Evolutionary conservation across 1,140 invertebrate species (phyloP), one percentile per base, ranked within the genome.

Genomic region (Heliothis subflexa): DNA sequence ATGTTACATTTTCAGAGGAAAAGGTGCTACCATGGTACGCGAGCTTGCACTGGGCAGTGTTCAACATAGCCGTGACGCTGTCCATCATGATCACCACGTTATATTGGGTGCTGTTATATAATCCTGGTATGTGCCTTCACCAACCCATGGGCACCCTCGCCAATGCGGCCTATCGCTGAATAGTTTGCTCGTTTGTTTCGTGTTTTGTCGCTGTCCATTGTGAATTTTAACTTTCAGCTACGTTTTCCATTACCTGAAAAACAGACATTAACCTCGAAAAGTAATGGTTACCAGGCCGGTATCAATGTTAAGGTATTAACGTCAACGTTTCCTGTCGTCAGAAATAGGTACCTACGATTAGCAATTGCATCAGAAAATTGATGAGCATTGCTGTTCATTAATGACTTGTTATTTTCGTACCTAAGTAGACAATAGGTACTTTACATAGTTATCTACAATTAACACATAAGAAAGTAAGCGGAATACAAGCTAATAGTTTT

Each of bases 111-210:
- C 81, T 96, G 2, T 94, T 97, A 0, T 96, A 90, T 70, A 70
- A 86, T 52, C 83, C 88, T 68, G 89, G 92, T 92, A 70, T 12
- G 25, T n/a, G n/a, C n/a, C n/a, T n/a, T n/a, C 13, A 99, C 99
- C 81, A 99, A 96, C 0, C 99, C 99, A 95, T 99, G 99, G 12
- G 99, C 99, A 11, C 99, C 99, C 96, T 99, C 98, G 1, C 99
- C 99, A 78, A 99, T 98, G 82, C 97, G 96, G 49, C 98, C 98
- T 3, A 97, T 93, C 52, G 99, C 96, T 10, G 94, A 91, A 81
- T 95, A 95, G 59, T 88, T 93, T 28, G 86, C 79, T 45, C n/a
- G n/a, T n/a, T n/a, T n/a, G n/a, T n/a, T n/a, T n/a, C n/a, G n/a
- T n/a, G n/a, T n/a, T n/a, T n/a, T n/a, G n/a, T n/a, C n/a, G n/a